Percentiles rank a stretch among this genome's conserved stretches.
Conservation (phyloP, 2,888 invertebrate species). For the Syrista parreyssii region DNA sequence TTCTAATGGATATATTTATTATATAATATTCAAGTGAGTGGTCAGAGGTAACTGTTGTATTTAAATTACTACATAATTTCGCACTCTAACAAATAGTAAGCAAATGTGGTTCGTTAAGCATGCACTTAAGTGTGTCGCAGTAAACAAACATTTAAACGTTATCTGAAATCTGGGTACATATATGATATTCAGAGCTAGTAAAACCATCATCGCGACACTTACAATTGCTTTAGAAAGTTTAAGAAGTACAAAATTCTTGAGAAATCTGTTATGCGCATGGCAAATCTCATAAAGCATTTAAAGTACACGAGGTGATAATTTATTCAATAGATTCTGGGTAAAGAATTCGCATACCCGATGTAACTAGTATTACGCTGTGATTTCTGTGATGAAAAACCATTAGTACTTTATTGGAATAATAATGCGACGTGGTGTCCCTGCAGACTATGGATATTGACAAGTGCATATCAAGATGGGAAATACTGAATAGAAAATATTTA, state of each 20-base stretch:
- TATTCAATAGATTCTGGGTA: background rate
- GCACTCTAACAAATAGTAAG: background rate
- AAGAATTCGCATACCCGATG: background rate
- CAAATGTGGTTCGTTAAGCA: background rate
- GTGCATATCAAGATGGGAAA: background rate
- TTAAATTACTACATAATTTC: background rate
- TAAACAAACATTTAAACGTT: constrained; percentile 37
- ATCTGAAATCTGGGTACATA: background rate
- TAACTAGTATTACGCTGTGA: background rate
- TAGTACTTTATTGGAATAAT: background rate
- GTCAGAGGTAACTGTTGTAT: background rate
- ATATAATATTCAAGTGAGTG: background rate
- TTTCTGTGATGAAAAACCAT: too few species aligned
- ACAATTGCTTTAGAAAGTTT: background rate
- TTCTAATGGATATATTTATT: background rate
- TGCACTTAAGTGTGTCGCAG: constrained; percentile 16
- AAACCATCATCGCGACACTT: background rate
- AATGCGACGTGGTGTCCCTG: background rate
- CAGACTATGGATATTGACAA: background rate
- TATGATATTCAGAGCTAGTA: background rate
- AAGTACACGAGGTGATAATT: background rate
- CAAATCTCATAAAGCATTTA: background rate
- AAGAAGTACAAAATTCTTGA: background rate
- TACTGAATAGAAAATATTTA: background rate
- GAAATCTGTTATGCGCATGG: background rate